Evolutionary conservation across 1,140 invertebrate species (phyloP).

Genomic region (Aethina tumida): DNA sequence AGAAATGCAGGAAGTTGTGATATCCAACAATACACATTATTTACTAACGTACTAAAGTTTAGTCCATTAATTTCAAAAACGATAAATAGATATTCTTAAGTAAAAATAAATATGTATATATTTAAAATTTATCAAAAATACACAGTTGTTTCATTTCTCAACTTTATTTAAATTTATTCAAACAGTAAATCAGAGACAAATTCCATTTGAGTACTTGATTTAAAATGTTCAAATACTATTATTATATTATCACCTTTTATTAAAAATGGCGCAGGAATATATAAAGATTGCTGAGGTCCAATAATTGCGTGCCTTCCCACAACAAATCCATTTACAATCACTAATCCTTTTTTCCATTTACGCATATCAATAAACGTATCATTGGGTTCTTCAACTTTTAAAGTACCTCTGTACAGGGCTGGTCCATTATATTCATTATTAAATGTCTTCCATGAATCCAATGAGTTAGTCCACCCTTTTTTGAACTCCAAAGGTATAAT

Average conservation of each 20-base stretch:
- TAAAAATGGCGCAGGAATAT: conserved; percentile 48
- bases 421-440: conserved; percentile 18
- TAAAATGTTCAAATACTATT: conserved; percentile 30
- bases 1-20: neutral
- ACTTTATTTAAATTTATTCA: too few relatives aligned
- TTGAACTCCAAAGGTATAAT: conserved; percentile 45
- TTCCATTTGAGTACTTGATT: neutral
- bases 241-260: conserved; percentile 40
- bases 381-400: conserved; percentile 12
- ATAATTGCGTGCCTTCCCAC: conserved; percentile 45
- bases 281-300: conserved; percentile 48
- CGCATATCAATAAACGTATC: conserved; percentile 36
- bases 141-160: too few relatives aligned
- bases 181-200: too few relatives aligned
- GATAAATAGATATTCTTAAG: too few relatives aligned
- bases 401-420: conserved; percentile 23
- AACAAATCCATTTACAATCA: conserved; percentile 53
- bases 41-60: too few relatives aligned
- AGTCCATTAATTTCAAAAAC: too few relatives aligned
- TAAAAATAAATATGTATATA: too few relatives aligned
- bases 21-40: conserved; percentile 2
- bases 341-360: conserved; percentile 44
- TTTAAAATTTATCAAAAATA: too few relatives aligned
- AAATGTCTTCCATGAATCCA: conserved; percentile 13
- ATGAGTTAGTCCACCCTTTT: conserved; percentile 27